Percentiles rank a stretch among this genome's conserved stretches.
phyloP scores from a whole-genome alignment of 53 echinoderm and acorn worm species.

The Crossaster papposus region DNA sequence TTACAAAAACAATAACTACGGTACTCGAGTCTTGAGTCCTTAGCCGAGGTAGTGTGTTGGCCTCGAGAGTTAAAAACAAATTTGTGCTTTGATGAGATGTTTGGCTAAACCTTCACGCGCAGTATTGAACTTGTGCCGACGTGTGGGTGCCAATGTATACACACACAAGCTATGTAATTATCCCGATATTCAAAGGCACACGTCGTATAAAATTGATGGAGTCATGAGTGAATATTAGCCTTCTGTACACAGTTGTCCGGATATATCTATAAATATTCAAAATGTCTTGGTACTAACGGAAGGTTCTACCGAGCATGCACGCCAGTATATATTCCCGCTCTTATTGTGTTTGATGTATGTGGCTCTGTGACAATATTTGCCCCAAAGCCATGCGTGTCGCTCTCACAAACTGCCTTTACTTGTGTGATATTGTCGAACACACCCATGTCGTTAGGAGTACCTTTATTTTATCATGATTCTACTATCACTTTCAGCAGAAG shows the following conservation, averaged over 20 bases:
- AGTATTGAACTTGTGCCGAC: background rate
- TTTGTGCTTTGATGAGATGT: no score
- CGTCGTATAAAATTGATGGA: background rate
- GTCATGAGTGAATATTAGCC: background rate
- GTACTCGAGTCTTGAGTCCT: no score
- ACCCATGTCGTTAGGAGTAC: background rate
- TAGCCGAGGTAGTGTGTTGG: no score
- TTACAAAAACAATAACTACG: no score
- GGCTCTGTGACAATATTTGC: conserved; percentile 12
- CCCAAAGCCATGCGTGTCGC: background rate
- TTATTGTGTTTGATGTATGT: background rate
- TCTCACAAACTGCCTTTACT: background rate
- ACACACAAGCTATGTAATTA: background rate
- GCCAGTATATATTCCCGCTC: background rate
- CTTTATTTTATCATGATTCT: background rate
- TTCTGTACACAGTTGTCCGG: background rate
- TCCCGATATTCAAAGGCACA: background rate
- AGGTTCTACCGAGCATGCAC: background rate
- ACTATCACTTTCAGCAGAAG: background rate
- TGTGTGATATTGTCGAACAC: background rate
- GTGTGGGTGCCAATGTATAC: background rate
- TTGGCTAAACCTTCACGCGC: no score
- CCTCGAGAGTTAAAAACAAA: no score
- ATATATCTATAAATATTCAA: background rate
- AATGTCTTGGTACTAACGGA: background rate